Evolutionary conservation across 92 coral and sea anemone species (phyloP).

Genomic region (Actinernus sp.): DNA sequence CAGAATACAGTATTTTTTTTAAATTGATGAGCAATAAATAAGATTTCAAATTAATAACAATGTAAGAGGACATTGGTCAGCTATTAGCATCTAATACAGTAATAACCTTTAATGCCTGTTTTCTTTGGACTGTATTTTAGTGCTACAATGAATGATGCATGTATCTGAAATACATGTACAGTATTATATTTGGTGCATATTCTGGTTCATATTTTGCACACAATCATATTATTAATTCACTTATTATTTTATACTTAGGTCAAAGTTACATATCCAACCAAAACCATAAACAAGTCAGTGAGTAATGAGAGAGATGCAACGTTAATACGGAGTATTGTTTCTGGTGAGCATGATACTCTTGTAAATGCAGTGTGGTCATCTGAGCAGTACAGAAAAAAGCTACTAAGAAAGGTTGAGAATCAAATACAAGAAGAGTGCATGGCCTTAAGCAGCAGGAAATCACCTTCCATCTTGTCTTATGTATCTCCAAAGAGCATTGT

Average conservation of each 20-base stretch:
- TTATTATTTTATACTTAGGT: conserved; percentile 17
- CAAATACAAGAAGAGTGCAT: not conserved
- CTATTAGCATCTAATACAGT: too few species aligned
- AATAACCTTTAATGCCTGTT: too few species aligned
- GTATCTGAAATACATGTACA: too few species aligned
- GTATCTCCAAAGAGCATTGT: not conserved
- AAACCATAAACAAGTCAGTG: conserved; percentile 3
- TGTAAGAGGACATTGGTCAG: too few species aligned
- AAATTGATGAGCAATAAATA: too few species aligned
- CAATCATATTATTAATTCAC: too few species aligned
- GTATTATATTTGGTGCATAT: too few species aligned
- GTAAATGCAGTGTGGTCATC: conserved; percentile 4
- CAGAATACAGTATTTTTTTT: too few species aligned
- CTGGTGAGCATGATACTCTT: conserved; percentile 8
- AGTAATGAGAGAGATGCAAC: conserved; percentile 9
- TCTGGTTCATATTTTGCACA: too few species aligned
- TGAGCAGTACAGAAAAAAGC: not conserved
- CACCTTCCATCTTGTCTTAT: not conserved
- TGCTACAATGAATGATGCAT: too few species aligned
- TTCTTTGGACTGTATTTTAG: too few species aligned
- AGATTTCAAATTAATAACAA: too few species aligned
- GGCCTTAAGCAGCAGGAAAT: not conserved
- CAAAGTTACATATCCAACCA: conserved; percentile 10
- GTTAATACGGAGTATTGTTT: conserved; percentile 17
- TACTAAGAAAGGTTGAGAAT: conserved; percentile 10